A percentile compares a stretch with the other conserved stretches of the same genome.
Conservation (phyloP, 2,888 invertebrate species). For the Lumbricus terrestris region DNA sequence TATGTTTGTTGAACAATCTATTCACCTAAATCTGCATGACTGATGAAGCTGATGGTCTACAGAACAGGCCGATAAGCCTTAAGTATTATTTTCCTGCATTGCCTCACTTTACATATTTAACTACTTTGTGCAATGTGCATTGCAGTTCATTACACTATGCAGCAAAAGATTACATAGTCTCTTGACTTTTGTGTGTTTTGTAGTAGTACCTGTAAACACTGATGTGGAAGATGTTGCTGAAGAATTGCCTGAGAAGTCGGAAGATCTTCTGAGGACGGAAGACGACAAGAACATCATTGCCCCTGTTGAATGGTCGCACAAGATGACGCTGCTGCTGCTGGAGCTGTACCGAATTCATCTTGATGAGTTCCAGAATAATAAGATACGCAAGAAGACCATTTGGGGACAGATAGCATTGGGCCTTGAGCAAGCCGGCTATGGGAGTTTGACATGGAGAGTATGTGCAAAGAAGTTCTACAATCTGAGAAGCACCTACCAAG, state of each 20-base stretch:
- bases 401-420: neutral
- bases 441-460: neutral
- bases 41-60: neutral
- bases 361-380: neutral
- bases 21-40: neutral
- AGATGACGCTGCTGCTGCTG: neutral
- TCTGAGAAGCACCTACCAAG: slow-evolving; percentile 5
- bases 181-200: neutral
- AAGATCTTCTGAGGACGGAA: neutral
- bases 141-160: neutral
- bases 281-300: neutral
- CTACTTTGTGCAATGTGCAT: neutral
- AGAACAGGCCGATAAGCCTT: neutral
- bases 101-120: too few species aligned
- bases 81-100: too few species aligned
- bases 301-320: neutral
- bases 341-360: neutral
- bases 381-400: slow-evolving; percentile 8
- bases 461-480: slow-evolving; percentile 16
- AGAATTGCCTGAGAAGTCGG: slow-evolving; percentile 7
- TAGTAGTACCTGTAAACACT: neutral
- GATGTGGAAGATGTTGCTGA: neutral
- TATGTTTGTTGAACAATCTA: too few species aligned
- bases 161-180: neutral
- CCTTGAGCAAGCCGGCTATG: slow-evolving; percentile 4